A percentile compares a stretch with the other conserved stretches of the same genome.
phyloP scores from a whole-genome alignment of 92 coral and sea anemone species.

The Blastomussa wellsi region DNA sequence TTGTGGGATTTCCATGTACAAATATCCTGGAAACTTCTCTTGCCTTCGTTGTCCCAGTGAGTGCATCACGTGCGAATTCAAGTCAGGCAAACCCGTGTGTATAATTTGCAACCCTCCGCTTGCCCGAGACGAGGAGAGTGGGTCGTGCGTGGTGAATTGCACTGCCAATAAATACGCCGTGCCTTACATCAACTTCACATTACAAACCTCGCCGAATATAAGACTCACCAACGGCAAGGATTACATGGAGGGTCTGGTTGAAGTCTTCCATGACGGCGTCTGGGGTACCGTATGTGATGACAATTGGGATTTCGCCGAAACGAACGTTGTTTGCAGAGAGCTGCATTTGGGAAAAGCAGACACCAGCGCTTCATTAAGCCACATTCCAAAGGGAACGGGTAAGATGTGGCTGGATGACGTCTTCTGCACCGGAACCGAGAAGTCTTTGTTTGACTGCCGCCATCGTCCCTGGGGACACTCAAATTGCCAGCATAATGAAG shows the following conservation, averaged over 20 bases:
- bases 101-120: conserved; percentile 62
- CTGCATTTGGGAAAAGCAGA: conserved; percentile 49
- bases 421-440: conserved; percentile 64
- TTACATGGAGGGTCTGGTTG: conserved; percentile 71
- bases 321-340: conserved; percentile 74
- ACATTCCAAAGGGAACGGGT: conserved; percentile 72
- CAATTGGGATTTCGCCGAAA: conserved; percentile 59
- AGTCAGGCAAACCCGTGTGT: conserved; percentile 37
- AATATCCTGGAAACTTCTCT: conserved; percentile 41
- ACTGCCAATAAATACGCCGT: conserved; percentile 57
- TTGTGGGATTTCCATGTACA: conserved; percentile 69
- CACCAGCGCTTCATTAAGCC: conserved; percentile 26
- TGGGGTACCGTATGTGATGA: conserved; percentile 92
- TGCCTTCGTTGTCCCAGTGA: conserved; percentile 65
- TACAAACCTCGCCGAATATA: conserved; percentile 17
- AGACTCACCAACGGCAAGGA: conserved; percentile 80
- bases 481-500: conserved; percentile 86
- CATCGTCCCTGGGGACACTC: conserved; percentile 81
- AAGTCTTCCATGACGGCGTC: conserved; percentile 68
- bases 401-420: conserved; percentile 92
- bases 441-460: conserved; percentile 64
- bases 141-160: conserved; percentile 61
- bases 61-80: conserved; percentile 55
- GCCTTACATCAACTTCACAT: conserved; percentile 37
- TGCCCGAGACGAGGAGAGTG: conserved; percentile 21